phyloP scores from a whole-genome alignment of 2,113 vertebrate species.

The Galeopterus variegatus region DNA sequence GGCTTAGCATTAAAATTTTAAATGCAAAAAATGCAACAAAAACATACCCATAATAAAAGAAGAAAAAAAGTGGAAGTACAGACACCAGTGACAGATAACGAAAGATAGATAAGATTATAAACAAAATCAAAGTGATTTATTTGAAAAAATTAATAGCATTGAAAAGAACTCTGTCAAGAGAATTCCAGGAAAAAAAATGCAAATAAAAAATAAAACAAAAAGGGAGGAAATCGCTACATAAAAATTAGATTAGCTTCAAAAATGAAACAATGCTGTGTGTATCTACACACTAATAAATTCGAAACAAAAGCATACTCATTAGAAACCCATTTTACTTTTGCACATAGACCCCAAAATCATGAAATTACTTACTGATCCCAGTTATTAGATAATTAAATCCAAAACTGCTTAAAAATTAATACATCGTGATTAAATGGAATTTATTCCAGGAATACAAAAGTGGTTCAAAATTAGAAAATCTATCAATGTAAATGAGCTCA shows the following conservation, averaged over 20 bases:
- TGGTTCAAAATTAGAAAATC: background rate
- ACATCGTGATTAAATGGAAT: background rate
- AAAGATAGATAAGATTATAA: background rate
- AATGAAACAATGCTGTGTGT: background rate
- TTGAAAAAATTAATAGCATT: background rate
- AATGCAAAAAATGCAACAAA: background rate
- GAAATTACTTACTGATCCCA: background rate
- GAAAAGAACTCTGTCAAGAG: no score
- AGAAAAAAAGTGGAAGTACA: background rate
- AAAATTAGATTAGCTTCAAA: background rate
- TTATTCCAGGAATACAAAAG: background rate
- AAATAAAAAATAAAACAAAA: background rate
- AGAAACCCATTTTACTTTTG: background rate
- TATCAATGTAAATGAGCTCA: background rate
- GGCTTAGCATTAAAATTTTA: background rate
- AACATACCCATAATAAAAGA: background rate
- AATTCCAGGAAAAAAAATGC: background rate
- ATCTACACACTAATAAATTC: background rate
- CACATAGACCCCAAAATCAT: background rate
- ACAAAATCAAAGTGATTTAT: background rate
- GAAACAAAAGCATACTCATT: background rate
- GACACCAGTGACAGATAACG: background rate
- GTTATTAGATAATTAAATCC: conserved; percentile 1
- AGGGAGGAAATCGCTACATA: no score
- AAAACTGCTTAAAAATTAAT: background rate